These are phyloP conservation scores for Hylomyscus alleni DNA, from an alignment of 2,797 vertebrate species.

Conservation along the genomic window DNA sequence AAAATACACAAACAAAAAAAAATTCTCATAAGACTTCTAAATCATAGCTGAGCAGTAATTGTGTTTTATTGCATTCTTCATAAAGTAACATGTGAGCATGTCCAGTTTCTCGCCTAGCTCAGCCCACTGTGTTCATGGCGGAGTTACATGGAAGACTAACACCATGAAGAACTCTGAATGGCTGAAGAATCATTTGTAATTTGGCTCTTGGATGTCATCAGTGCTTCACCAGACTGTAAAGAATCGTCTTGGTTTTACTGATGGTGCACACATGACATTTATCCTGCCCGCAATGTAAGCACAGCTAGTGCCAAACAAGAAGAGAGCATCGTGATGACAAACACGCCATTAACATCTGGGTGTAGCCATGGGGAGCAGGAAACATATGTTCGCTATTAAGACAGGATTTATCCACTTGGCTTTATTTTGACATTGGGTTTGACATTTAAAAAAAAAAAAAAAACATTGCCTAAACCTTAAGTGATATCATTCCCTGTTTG, in stretches of 20 bases:
- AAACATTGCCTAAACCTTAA: conserved; percentile 59
- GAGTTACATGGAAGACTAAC: conserved; percentile 71
- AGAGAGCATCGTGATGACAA: conserved; percentile 78
- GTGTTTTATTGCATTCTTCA: conserved; percentile 84
- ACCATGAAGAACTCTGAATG: conserved; percentile 74
- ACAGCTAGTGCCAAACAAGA: conserved; percentile 64
- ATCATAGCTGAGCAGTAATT: conserved; percentile 85
- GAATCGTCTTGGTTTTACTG: conserved; percentile 81
- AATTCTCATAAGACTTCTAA: conserved; percentile 77
- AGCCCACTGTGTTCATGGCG: conserved; percentile 62
- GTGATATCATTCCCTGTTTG: conserved; percentile 69
- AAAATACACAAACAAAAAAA: conserved; percentile 81
- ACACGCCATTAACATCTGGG: conserved; percentile 83
- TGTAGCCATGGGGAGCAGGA: conserved; percentile 80
- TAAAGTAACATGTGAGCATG: conserved; percentile 76
- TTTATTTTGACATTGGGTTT: conserved; percentile 85
- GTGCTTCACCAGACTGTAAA: conserved; percentile 75
- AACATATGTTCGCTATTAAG: conserved; percentile 73
- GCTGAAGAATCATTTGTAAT: conserved; percentile 76
- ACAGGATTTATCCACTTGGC: conserved; percentile 77
- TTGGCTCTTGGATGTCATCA: conserved; percentile 81
- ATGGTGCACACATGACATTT: conserved; percentile 79
- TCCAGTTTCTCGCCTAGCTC: conserved; percentile 65
- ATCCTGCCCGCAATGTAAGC: conserved; percentile 70
- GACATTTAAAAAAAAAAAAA: conserved; percentile 72